A percentile compares a stretch with the other conserved stretches of the same genome.
These are phyloP conservation scores for Podarcis siculus DNA, from an alignment of 2,797 vertebrate genomes.

Conservation along the genomic window DNA sequence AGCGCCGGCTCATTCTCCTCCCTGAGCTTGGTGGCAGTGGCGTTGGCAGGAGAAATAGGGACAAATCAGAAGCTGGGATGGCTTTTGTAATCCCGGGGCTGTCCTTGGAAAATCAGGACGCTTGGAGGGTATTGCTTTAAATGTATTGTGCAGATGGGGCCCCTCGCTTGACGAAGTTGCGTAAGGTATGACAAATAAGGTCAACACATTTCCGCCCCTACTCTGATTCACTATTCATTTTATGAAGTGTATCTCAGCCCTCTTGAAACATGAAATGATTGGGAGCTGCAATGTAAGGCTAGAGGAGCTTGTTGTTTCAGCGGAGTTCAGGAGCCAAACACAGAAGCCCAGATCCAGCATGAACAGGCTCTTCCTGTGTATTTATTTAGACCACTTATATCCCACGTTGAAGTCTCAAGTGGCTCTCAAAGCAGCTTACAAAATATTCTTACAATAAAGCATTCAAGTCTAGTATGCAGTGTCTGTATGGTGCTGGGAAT, in stretches of 20 bases:
- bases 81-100: too few species aligned
- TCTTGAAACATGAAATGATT: constrained; percentile 58
- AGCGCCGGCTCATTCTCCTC: too few species aligned
- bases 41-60: too few species aligned
- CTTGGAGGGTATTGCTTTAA: too few species aligned
- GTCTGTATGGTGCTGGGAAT: too few species aligned
- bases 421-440: neutral
- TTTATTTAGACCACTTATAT: neutral
- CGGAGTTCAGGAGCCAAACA: constrained; percentile 37
- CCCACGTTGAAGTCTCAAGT: neutral
- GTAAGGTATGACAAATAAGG: constrained; percentile 40
- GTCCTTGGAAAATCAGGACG: too few species aligned
- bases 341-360: neutral
- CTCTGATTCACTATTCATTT: constrained; percentile 48
- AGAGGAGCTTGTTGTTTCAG: constrained; percentile 35
- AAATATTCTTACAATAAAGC: neutral
- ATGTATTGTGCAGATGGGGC: too few species aligned
- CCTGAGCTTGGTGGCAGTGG: too few species aligned
- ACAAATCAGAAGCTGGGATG: too few species aligned
- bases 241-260: constrained; percentile 37
- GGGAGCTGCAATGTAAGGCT: constrained; percentile 6
- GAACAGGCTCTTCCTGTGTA: neutral
- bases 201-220: constrained; percentile 20
- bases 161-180: constrained; percentile 27
- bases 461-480: neutral